Percentiles rank a stretch among this genome's conserved stretches.
phyloP scores from a whole-genome alignment of 2,113 vertebrate species.

The Silurus glanis region DNA sequence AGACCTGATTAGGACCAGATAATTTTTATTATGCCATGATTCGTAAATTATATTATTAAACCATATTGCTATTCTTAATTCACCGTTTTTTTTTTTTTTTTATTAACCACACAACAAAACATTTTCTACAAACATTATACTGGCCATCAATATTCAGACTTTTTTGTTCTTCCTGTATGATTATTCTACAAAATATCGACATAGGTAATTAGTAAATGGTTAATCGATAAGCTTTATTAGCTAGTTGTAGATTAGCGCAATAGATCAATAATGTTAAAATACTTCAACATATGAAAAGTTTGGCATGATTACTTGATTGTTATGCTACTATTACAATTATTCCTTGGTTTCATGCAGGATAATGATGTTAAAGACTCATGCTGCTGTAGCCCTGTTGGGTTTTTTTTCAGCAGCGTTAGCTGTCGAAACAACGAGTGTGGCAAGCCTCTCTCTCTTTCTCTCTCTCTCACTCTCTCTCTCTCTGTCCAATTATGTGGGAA shows the following conservation, averaged over 20 bases:
- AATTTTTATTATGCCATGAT: too few species aligned
- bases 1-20: too few species aligned
- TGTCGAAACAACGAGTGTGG: neutral
- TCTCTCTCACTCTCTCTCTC: constrained; percentile 5
- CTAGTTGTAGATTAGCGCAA: neutral
- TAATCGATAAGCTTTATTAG: neutral
- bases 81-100: too few species aligned
- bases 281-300: neutral
- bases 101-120: too few species aligned
- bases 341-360: neutral
- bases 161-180: neutral
- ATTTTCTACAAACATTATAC: too few species aligned
- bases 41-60: too few species aligned
- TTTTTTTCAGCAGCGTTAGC: neutral
- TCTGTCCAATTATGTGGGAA: constrained; percentile 42
- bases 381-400: neutral
- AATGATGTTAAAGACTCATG: neutral
- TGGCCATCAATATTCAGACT: too few species aligned
- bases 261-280: neutral
- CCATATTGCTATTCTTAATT: too few species aligned
- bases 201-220: neutral
- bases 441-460: neutral
- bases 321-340: neutral
- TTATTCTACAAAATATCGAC: neutral
- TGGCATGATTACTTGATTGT: neutral